Conservation (phyloP, 2,888 invertebrate genomes). For the Rhodophaea formosa region DNA sequence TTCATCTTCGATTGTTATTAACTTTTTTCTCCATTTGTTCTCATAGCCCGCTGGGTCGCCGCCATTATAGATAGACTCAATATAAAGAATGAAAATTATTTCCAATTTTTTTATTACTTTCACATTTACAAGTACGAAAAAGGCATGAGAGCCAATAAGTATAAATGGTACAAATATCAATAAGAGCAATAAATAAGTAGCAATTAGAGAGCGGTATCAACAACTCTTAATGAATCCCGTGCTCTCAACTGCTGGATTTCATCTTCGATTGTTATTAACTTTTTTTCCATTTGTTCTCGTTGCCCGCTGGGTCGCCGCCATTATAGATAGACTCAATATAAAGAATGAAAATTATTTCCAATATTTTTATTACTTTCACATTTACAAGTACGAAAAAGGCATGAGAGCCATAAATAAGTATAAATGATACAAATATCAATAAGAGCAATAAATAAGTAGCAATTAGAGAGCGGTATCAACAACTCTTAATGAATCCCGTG, state of each 20-base stretch:
- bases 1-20: constrained; percentile 37
- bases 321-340: constrained; percentile 30
- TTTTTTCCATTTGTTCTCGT: constrained; percentile 30
- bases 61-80: constrained; percentile 30
- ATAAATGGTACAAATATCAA: too few relatives aligned
- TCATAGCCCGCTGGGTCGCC: constrained; percentile 23
- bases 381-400: too few relatives aligned
- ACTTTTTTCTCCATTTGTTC: constrained; percentile 32
- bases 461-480: constrained; percentile 6
- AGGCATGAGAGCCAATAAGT: too few relatives aligned
- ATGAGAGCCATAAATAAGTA: too few relatives aligned
- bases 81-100: constrained; percentile 29
- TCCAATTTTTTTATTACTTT: constrained; percentile 10
- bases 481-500: constrained; percentile 22
- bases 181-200: not conserved
- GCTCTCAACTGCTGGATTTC: constrained; percentile 24
- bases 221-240: constrained; percentile 22
- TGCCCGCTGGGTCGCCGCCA: constrained; percentile 23
- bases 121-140: too few relatives aligned
- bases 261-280: constrained; percentile 38
- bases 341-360: constrained; percentile 28
- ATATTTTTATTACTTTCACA: constrained; percentile 6
- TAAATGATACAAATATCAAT: too few relatives aligned
- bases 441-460: not conserved
- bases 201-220: constrained; percentile 1